Evolutionary conservation across 2,888 invertebrate species (phyloP).

Genomic region (Mamestra brassicae): DNA sequence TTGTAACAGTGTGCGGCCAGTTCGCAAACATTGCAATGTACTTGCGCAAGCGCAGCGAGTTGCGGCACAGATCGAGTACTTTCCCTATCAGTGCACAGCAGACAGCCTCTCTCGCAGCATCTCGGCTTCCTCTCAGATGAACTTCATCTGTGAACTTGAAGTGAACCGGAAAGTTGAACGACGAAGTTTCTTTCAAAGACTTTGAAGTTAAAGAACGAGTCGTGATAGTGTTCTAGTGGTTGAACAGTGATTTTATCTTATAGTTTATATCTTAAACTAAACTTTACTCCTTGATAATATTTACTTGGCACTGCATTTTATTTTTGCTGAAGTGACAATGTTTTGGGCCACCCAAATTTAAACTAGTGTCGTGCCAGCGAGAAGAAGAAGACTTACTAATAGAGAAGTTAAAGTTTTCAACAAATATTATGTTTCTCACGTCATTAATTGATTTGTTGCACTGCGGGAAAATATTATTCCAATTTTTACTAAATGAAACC

Average conservation of each 20-base stretch:
- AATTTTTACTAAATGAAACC: not conserved
- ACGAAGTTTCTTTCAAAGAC: slow-evolving; percentile 23
- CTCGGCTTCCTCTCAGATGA: slow-evolving; percentile 24
- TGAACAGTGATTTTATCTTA: slow-evolving; percentile 15
- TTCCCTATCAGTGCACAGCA: slow-evolving; percentile 48
- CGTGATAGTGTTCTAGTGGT: slow-evolving; percentile 22
- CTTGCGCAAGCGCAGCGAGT: slow-evolving; percentile 57
- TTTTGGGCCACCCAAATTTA: no score
- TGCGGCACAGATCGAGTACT: slow-evolving; percentile 29
- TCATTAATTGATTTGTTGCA: slow-evolving; percentile 8
- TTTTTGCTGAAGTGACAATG: no score
- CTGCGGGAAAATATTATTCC: not conserved
- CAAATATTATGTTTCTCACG: not conserved
- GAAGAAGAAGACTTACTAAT: no score
- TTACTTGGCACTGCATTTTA: no score
- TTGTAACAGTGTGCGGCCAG: slow-evolving; percentile 38
- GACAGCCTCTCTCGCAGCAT: slow-evolving; percentile 39
- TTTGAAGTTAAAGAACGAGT: slow-evolving; percentile 17
- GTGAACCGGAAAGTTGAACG: slow-evolving; percentile 25
- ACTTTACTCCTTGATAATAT: not conserved
- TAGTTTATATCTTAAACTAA: not conserved
- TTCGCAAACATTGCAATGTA: slow-evolving; percentile 53
- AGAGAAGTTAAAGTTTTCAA: not conserved
- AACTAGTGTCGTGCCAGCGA: no score
- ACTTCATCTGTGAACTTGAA: slow-evolving; percentile 48